These are phyloP conservation scores for Myotis daubentonii DNA, from an alignment of 2,797 vertebrate species.

Conservation along the genomic window DNA sequence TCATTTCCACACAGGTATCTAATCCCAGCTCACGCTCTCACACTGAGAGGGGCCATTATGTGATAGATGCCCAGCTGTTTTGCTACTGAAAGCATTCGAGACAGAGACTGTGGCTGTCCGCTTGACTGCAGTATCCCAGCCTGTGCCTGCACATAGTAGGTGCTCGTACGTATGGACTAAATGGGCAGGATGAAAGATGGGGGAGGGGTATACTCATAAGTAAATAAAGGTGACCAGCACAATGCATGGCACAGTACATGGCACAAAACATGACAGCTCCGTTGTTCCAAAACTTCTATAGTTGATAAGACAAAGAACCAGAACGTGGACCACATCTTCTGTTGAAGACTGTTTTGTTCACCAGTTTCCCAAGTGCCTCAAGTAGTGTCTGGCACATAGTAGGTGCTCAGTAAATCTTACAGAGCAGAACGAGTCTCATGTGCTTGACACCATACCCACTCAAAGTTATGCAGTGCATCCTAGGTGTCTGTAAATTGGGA, in stretches of 20 bases:
- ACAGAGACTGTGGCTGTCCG: neutral
- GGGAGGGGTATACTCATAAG: neutral
- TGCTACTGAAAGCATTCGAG: neutral
- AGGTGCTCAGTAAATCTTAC: neutral
- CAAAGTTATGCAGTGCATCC: accelerated
- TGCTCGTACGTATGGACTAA: accelerated
- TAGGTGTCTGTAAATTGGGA: neutral
- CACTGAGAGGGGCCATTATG: neutral
- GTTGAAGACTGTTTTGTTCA: neutral
- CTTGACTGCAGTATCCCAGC: neutral
- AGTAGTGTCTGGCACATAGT: neutral
- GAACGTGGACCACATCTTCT: neutral
- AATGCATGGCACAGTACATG: accelerated
- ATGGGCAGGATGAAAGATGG: neutral
- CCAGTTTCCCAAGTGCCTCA: neutral
- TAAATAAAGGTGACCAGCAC: neutral
- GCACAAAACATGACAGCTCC: neutral
- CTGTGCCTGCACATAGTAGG: neutral
- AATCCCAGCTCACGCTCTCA: neutral
- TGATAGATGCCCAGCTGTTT: neutral
- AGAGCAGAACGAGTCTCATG: neutral
- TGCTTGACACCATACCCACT: accelerated
- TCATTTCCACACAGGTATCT: neutral
- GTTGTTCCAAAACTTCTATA: accelerated
- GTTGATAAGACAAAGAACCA: neutral